These are phyloP conservation scores for Tarsius wallacei DNA, from an alignment of 2,797 vertebrate species.

Conservation along the genomic window DNA sequence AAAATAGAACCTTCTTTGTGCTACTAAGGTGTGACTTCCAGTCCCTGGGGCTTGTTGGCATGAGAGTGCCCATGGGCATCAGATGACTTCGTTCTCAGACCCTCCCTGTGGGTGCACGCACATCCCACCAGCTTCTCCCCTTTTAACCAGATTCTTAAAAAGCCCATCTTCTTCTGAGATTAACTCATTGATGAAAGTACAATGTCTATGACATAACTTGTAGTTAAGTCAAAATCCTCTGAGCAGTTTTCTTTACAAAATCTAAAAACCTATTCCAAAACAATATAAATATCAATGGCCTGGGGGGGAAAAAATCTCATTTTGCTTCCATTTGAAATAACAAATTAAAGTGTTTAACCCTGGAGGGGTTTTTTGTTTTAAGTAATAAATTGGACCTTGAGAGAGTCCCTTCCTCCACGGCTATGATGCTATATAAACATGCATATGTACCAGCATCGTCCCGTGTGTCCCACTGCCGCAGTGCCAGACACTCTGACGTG, in stretches of 20 bases:
- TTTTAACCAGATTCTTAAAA: neutral
- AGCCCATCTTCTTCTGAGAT: slow-evolving; percentile 8
- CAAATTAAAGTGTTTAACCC: slow-evolving; percentile 26
- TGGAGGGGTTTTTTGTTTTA: neutral
- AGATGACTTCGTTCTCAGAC: neutral
- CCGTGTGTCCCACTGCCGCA: neutral
- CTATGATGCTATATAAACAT: neutral
- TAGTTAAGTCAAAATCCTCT: slow-evolving; percentile 59
- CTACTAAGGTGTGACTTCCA: neutral
- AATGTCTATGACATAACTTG: slow-evolving; percentile 35
- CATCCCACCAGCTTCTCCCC: neutral
- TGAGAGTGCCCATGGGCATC: neutral
- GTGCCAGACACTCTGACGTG: neutral
- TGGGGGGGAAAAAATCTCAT: neutral
- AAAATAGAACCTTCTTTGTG: neutral
- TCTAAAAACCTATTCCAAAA: slow-evolving; percentile 15
- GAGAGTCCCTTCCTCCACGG: neutral
- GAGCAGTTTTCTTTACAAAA: slow-evolving; percentile 55
- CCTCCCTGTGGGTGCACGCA: slow-evolving; percentile 37
- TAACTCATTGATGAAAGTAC: slow-evolving; percentile 54
- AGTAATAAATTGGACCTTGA: neutral
- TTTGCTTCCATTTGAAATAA: slow-evolving; percentile 48
- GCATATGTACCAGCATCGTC: neutral
- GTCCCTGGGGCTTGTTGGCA: neutral
- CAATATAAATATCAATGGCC: neutral